Evolutionary conservation across 1,140 invertebrate species (phyloP).

Genomic region (Cydia pomonella): DNA sequence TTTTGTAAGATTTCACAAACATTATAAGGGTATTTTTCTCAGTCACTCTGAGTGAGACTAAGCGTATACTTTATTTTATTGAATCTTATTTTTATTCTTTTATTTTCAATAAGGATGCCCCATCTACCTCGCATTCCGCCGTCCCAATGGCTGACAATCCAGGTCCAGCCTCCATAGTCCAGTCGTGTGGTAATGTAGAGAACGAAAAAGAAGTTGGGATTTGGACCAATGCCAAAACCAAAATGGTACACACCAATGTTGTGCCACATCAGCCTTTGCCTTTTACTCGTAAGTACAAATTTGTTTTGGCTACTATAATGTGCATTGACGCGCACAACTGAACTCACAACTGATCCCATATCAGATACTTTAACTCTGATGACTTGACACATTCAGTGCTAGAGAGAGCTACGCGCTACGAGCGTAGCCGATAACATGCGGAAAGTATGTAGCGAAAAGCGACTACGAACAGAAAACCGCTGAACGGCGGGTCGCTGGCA

Average conservation of each 20-base stretch:
- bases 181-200: constrained; percentile 67
- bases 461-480: no score
- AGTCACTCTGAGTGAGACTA: no score
- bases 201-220: constrained; percentile 79
- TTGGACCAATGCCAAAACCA: constrained; percentile 77
- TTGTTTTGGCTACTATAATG: background rate
- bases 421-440: no score
- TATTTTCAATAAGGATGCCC: constrained; percentile 55
- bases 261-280: constrained; percentile 70
- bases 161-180: constrained; percentile 68
- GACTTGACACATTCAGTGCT: no score
- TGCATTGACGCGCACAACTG: no score
- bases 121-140: constrained; percentile 65
- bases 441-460: no score
- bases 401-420: no score
- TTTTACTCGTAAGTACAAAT: constrained; percentile 72
- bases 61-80: background rate
- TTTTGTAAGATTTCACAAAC: no score
- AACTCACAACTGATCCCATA: no score
- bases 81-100: background rate
- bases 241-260: constrained; percentile 73
- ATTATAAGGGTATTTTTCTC: no score
- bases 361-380: no score
- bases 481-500: no score
- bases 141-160: constrained; percentile 60